Evolutionary conservation across 1,140 invertebrate species (phyloP).

Genomic region (Babylonia areolata): DNA sequence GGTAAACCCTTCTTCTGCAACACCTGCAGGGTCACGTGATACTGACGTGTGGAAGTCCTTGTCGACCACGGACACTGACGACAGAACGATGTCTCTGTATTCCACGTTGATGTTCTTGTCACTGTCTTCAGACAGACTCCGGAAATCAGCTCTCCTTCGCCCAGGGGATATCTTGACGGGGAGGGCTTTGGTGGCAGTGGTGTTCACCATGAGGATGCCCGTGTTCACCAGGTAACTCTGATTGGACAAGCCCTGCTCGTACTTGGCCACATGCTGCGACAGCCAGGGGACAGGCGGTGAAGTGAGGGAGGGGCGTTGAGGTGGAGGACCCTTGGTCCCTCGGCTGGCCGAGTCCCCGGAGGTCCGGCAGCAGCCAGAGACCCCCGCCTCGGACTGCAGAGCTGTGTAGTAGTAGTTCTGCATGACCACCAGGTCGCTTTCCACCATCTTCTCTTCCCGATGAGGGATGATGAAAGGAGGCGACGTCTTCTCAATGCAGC

Average conservation of each 20-base stretch:
- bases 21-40: too few relatives aligned
- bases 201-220: slow-evolving; percentile 29
- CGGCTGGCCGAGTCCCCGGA: not conserved
- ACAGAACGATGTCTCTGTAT: slow-evolving; percentile 13
- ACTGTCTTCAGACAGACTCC: slow-evolving; percentile 16
- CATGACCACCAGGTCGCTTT: slow-evolving; percentile 36
- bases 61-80: not conserved
- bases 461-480: slow-evolving; percentile 24
- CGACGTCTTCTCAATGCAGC: slow-evolving; percentile 30
- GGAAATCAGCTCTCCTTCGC: not conserved
- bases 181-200: not conserved
- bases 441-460: slow-evolving; percentile 33
- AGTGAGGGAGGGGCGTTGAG: too few relatives aligned
- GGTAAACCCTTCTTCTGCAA: too few relatives aligned
- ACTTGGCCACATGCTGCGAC: not conserved
- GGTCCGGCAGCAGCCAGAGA: slow-evolving; percentile 3
- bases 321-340: too few relatives aligned
- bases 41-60: not conserved
- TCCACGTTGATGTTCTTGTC: not conserved
- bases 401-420: slow-evolving; percentile 26
- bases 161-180: not conserved
- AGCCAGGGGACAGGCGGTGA: not conserved
- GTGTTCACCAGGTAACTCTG: slow-evolving; percentile 13
- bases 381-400: not conserved
- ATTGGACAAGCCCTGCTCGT: slow-evolving; percentile 8